phyloP scores from a whole-genome alignment of 2,888 invertebrate genomes.

The Lasius platythorax region DNA sequence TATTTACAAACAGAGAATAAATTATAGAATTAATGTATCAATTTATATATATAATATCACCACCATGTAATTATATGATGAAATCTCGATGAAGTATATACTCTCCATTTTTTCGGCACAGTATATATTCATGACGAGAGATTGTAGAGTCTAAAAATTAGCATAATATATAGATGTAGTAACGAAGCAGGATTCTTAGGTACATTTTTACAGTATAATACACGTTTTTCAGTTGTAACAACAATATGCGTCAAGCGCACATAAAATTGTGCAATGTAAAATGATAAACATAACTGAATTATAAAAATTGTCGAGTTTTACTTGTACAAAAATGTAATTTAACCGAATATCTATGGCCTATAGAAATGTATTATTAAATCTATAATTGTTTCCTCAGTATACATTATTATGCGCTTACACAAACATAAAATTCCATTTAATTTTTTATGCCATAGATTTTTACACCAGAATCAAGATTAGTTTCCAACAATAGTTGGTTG shows the following conservation, averaged over 20 bases:
- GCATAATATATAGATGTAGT: constrained; percentile 3
- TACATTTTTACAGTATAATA: constrained; percentile 59
- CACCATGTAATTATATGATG: not conserved
- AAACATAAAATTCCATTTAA: constrained; percentile 62
- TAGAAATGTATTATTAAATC: constrained; percentile 15
- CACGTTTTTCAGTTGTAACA: constrained; percentile 34
- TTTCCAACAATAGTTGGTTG: constrained; percentile 41
- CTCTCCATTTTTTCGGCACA: not conserved
- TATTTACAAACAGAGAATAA: constrained; percentile 66
- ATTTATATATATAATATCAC: constrained; percentile 33
- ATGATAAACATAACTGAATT: constrained; percentile 7
- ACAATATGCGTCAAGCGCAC: constrained; percentile 56
- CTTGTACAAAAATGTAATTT: constrained; percentile 39
- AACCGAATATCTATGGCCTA: not conserved
- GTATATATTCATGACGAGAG: constrained; percentile 24
- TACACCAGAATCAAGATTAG: constrained; percentile 56
- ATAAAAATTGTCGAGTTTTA: constrained; percentile 21
- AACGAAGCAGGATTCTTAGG: constrained; percentile 14
- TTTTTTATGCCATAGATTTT: constrained; percentile 36
- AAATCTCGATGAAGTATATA: constrained; percentile 19
- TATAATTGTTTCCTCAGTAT: constrained; percentile 36
- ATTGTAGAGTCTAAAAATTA: constrained; percentile 15
- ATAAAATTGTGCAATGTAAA: constrained; percentile 52
- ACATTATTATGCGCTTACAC: constrained; percentile 65
- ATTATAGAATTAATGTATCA: constrained; percentile 40